A percentile compares a stretch with the other conserved stretches of the same genome.
These are phyloP conservation scores for Syngnathus rostellatus DNA, from an alignment of 2,797 vertebrate species.

Conservation along the genomic window DNA sequence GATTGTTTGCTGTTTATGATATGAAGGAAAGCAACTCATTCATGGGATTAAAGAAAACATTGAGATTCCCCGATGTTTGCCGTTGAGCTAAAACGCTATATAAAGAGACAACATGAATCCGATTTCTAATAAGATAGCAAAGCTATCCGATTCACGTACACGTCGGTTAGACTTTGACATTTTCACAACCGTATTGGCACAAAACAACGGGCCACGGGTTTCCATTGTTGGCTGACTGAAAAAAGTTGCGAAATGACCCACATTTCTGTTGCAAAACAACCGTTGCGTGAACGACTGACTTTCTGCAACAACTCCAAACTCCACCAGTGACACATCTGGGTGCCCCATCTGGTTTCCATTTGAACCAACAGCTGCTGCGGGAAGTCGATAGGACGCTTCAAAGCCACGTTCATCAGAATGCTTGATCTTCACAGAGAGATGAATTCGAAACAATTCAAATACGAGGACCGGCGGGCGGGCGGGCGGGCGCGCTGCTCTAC, in stretches of 20 bases:
- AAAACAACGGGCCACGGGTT: too few relatives aligned
- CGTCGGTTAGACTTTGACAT: too few relatives aligned
- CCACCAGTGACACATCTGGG: conserved; percentile 23
- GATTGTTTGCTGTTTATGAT: not conserved
- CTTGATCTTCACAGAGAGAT: not conserved
- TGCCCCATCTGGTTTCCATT: conserved; percentile 34
- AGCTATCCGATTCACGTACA: too few relatives aligned
- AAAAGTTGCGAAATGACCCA: too few relatives aligned
- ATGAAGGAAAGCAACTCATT: not conserved
- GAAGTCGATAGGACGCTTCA: conserved; percentile 30
- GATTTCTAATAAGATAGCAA: too few relatives aligned
- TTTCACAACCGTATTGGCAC: too few relatives aligned
- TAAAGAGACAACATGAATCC: too few relatives aligned
- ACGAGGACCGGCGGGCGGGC: not conserved
- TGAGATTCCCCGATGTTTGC: not conserved
- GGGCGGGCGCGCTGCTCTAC: not conserved
- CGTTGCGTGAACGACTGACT: not conserved
- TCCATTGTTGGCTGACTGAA: too few relatives aligned
- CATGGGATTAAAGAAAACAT: not conserved
- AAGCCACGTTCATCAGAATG: not conserved
- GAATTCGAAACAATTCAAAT: not conserved
- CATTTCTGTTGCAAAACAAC: not conserved
- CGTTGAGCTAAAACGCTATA: too few relatives aligned
- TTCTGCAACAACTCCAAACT: conserved; percentile 5
- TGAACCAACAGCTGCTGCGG: conserved; percentile 36